Evolutionary conservation across 2,113 vertebrate species (phyloP), one percentile per base, ranked within the genome.

Genomic region (Daboia siamensis): DNA sequence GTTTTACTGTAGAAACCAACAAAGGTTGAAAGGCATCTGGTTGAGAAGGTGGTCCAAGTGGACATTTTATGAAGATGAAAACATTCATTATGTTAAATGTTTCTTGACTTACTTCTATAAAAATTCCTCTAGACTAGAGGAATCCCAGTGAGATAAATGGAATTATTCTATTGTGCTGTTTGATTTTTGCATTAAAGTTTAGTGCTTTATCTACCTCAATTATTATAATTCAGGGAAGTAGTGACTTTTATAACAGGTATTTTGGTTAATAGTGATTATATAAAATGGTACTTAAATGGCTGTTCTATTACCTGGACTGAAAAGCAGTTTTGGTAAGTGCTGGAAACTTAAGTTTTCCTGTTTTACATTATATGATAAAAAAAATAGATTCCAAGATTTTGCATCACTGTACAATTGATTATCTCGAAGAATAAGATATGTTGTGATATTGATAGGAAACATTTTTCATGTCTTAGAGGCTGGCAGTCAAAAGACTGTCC

Each of bases 21-120:
- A 91, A 46, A 55, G 26, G 55, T 64, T 1, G 5, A 61, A 44
- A 29, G 91, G 9, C 2, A 15, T 86, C 61, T 94, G 44, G 93
- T 87, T 93, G 20, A 24, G n/a, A 15, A 33, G 24, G 29, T 29
- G 48, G 61, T 91, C 91, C 90, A 95, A 92, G 91, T 94, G 90
- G 87, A 11, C 29, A 69, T 26, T 44, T 91, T 59, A 57, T 48
- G 21, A 59, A 26, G 2, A 13, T 29, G 12, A 15, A 64, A n/a
- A 51, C 9, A 23, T 89, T 91, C 44, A 64, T 84, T 80, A 80
- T 29, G 44, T 88, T 69, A 55, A 6, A 13, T 91, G 24, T 64
- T 69, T 44, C 3, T 26, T 13, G 17, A 24, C 26, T 74, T 10
- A 74, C 23, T n/a, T 9, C 11, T 52, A 74, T 20, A 17, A 86